Evolutionary conservation across 1,140 invertebrate genomes (phyloP), one percentile per base, ranked within the genome.

Genomic region (Eumeta japonica): DNA sequence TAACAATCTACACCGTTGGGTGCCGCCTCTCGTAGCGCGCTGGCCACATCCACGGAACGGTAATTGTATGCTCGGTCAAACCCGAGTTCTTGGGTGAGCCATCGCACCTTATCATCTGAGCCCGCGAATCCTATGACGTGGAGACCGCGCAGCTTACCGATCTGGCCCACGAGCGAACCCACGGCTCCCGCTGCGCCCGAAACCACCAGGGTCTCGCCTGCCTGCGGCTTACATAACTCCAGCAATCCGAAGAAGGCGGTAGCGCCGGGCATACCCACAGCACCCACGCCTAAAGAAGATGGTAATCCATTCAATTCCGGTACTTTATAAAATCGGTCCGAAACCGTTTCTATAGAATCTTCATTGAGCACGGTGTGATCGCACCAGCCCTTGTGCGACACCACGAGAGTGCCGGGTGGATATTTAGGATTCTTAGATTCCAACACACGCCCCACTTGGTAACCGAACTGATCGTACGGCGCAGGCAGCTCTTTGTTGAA

Each of bases 61-160:
- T 89, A 89, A 62, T 89, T 89, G 40, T 84, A 82, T 1, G 78
- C 84, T 45, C 72, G 60, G 58, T 89, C 85, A 58, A 89, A 87
- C n/a, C 81, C 80, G 1, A 88, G 55, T 14, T 85, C 78, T 2
- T 82, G 54, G 29, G 79, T 79, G 0, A 89, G 52, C 83, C 83
- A 88, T 43, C 81, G 59, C 24, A 83, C 79, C 74, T 90, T 89
- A 0, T 82, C 81, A 37, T 87, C 81, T 1, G 79, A 74, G 3
- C 87, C 86, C 33, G 84, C 80, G 51, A 87, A 84, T 1, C 86
- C 88, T 43, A 90, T 84, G 0, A 89, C 86, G 46, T 60, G 80
- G 31, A 85, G 83, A 4, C 79, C 80, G 57, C 83, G 80, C 15
- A 86, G 81, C 58, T 87, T 87, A 1, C 80, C 86, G 16, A 90